These are phyloP conservation scores for Epizoanthus ramosus DNA, from an alignment of 92 coral and sea anemone genomes.

Conservation along the genomic window DNA sequence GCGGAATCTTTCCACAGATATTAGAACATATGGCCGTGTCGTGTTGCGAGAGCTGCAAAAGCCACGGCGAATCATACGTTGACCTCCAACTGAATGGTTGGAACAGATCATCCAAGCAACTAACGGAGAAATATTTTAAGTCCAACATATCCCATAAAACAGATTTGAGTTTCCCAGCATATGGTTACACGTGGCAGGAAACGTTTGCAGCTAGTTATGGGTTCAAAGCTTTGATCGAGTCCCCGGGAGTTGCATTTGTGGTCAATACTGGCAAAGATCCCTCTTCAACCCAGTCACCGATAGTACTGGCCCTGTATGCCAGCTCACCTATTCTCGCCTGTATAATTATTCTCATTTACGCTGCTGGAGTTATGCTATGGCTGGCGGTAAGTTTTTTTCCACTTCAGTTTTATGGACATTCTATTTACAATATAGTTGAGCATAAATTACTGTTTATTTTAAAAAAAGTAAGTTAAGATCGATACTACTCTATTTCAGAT, in stretches of 20 bases:
- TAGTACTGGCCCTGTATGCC: slow-evolving; percentile 27
- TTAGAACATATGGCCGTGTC: slow-evolving; percentile 33
- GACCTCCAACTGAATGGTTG: slow-evolving; percentile 43
- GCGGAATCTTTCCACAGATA: slow-evolving; percentile 57
- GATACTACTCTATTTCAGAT: background rate
- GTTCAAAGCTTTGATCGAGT: slow-evolving; percentile 57
- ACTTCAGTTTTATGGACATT: too few relatives aligned
- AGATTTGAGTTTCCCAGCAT: slow-evolving; percentile 58
- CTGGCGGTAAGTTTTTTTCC: slow-evolving; percentile 38
- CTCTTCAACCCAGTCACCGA: slow-evolving; percentile 29
- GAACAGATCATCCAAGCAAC: slow-evolving; percentile 45
- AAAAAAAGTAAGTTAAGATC: background rate
- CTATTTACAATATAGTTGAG: too few relatives aligned
- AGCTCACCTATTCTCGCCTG: slow-evolving; percentile 40
- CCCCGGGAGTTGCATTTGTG: slow-evolving; percentile 67
- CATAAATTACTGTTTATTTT: too few relatives aligned
- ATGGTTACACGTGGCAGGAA: slow-evolving; percentile 49
- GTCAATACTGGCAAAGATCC: slow-evolving; percentile 37
- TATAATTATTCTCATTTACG: slow-evolving; percentile 45
- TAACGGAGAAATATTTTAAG: slow-evolving; percentile 47
- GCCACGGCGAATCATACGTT: slow-evolving; percentile 54
- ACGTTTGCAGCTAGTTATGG: slow-evolving; percentile 54
- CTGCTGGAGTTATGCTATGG: slow-evolving; percentile 62
- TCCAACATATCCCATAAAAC: slow-evolving; percentile 51
- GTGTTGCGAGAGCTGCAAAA: slow-evolving; percentile 49